A percentile compares a stretch with the other conserved stretches of the same genome.
These are phyloP conservation scores for Hypsopygia costalis DNA, from an alignment of 2,888 invertebrate genomes.

Conservation along the genomic window DNA sequence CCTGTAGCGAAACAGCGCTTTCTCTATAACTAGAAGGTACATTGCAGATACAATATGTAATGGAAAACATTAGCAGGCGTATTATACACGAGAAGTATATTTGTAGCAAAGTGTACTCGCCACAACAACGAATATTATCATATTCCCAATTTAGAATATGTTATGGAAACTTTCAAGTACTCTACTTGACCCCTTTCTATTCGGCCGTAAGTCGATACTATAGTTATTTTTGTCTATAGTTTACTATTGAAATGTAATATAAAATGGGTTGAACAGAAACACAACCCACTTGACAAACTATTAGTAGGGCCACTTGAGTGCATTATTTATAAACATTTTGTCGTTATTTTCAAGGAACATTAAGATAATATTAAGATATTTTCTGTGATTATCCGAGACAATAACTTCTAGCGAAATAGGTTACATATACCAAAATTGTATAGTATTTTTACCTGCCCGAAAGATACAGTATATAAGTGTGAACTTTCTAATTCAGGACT, in stretches of 20 bases:
- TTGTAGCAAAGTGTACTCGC: not conserved
- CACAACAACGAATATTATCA: not conserved
- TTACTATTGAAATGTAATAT: not conserved
- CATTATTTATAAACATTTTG: not conserved
- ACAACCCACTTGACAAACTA: constrained; percentile 2
- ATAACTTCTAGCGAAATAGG: too few relatives aligned
- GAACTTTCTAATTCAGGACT: constrained; percentile 32
- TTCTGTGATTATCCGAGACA: too few relatives aligned
- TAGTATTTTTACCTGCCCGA: not conserved
- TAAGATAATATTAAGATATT: too few relatives aligned
- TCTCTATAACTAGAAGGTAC: constrained; percentile 15
- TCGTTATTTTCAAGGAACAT: too few relatives aligned
- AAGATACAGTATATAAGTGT: constrained; percentile 15
- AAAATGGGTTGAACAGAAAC: constrained; percentile 3
- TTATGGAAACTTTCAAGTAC: constrained; percentile 1
- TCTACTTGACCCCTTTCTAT: constrained; percentile 6
- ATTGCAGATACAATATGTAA: constrained; percentile 17
- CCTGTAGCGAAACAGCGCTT: constrained; percentile 25
- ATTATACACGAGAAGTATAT: not conserved
- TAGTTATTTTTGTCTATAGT: constrained; percentile 1
- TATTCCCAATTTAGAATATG: not conserved
- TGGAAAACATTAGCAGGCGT: constrained; percentile 30
- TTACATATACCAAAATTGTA: too few relatives aligned
- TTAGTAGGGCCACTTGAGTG: not conserved
- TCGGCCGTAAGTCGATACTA: not conserved